phyloP scores from a whole-genome alignment of 2,113 vertebrate species.

The Oceanites oceanicus region DNA sequence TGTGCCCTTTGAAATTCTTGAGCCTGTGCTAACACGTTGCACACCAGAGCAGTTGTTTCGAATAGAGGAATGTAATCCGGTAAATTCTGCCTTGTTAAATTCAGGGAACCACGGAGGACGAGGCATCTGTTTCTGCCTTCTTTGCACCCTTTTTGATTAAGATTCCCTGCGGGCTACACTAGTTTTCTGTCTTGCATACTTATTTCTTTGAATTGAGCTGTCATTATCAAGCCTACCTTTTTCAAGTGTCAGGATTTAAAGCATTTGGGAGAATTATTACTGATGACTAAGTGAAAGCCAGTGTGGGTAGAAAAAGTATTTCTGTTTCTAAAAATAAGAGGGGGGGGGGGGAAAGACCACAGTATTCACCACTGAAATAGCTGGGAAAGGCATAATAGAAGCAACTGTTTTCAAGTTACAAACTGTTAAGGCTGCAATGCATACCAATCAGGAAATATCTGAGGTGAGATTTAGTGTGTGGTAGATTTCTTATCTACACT shows the following conservation, averaged over 20 bases:
- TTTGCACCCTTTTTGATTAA: not conserved
- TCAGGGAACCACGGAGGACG: not conserved
- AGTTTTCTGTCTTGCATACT: not conserved
- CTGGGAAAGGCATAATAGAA: not conserved
- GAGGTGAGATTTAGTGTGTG: not conserved
- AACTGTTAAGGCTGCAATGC: not conserved
- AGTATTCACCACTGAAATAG: not conserved
- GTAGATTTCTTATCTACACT: not conserved
- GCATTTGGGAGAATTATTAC: not conserved
- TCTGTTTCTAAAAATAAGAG: not conserved
- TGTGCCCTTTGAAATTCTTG: slow-evolving; percentile 89
- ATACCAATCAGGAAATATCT: not conserved
- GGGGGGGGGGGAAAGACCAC: too few species aligned
- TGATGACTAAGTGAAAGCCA: not conserved
- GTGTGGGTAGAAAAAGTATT: not conserved
- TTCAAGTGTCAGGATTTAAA: not conserved
- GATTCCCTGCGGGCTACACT: not conserved
- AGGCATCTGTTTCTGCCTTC: not conserved
- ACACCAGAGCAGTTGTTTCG: slow-evolving; percentile 85
- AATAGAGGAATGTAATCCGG: slow-evolving; percentile 87
- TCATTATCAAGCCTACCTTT: not conserved
- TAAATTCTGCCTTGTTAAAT: slow-evolving; percentile 66
- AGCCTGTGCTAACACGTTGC: slow-evolving; percentile 86
- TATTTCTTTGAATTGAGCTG: not conserved
- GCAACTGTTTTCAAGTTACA: not conserved